Evolutionary conservation across 1,140 invertebrate genomes (phyloP).

Genomic region (Lethocerus indicus): DNA sequence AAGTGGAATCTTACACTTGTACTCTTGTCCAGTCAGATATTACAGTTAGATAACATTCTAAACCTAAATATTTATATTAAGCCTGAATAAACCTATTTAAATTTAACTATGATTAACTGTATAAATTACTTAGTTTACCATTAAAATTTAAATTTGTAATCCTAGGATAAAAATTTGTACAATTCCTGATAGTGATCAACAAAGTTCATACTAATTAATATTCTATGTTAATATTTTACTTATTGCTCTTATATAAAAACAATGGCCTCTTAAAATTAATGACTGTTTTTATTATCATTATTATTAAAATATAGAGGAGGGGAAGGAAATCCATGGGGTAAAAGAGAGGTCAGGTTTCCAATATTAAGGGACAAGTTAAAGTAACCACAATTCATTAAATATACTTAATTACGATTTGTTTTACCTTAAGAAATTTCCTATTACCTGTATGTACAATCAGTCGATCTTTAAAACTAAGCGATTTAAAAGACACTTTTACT

Average conservation of each 20-base stretch:
- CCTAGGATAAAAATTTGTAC: slow-evolving; percentile 19
- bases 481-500: slow-evolving; percentile 19
- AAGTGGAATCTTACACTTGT: slow-evolving; percentile 20
- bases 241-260: slow-evolving; percentile 20
- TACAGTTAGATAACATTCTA: slow-evolving; percentile 14
- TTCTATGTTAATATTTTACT: slow-evolving; percentile 16
- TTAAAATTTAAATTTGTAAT: slow-evolving; percentile 18
- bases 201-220: slow-evolving; percentile 17
- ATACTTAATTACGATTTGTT: slow-evolving; percentile 17
- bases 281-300: slow-evolving; percentile 17
- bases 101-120: slow-evolving; percentile 16
- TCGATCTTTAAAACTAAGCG: slow-evolving; percentile 19
- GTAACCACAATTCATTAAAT: slow-evolving; percentile 18
- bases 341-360: slow-evolving; percentile 12
- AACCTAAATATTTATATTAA: slow-evolving; percentile 19
- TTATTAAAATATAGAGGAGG: slow-evolving; percentile 16
- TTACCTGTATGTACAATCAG: slow-evolving; percentile 22
- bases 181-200: slow-evolving; percentile 18
- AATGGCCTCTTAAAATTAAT: slow-evolving; percentile 20
- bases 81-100: slow-evolving; percentile 19
- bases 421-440: slow-evolving; percentile 21
- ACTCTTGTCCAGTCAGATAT: slow-evolving; percentile 18
- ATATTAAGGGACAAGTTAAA: slow-evolving; percentile 20
- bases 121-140: slow-evolving; percentile 16
- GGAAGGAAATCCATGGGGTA: slow-evolving; percentile 15